These are phyloP conservation scores for Oreochromis grahami DNA, from an alignment of 2,797 vertebrate species.

Conservation along the genomic window DNA sequence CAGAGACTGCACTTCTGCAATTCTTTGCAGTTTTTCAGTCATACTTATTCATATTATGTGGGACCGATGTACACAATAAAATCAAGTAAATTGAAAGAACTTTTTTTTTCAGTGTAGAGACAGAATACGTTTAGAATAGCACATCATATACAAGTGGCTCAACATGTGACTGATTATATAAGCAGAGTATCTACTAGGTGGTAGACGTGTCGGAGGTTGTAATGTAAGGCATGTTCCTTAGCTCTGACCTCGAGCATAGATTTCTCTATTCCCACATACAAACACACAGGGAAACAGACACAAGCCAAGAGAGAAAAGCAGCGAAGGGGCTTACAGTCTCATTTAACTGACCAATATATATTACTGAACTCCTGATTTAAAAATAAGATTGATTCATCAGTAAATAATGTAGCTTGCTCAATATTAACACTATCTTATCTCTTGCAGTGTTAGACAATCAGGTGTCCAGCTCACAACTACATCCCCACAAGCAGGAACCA, in stretches of 20 bases:
- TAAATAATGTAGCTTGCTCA: neutral
- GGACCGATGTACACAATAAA: too few species aligned
- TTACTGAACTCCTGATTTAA: neutral
- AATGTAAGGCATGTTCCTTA: neutral
- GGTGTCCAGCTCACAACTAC: neutral
- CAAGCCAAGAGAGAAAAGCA: neutral
- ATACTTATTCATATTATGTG: too few species aligned
- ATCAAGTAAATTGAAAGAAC: too few species aligned
- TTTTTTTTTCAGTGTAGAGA: too few species aligned
- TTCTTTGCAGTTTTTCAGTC: too few species aligned
- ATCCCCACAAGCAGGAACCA: neutral
- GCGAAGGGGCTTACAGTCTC: neutral
- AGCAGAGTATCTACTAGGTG: neutral
- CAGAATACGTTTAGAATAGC: neutral
- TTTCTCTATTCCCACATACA: neutral
- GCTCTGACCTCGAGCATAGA: neutral
- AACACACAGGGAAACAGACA: neutral
- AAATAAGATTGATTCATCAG: neutral
- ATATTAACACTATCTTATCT: neutral
- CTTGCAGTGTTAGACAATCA: slow-evolving; percentile 3
- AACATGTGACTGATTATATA: neutral
- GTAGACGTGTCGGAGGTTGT: neutral
- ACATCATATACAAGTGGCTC: neutral
- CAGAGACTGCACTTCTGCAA: too few species aligned
- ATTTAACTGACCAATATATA: neutral